Conservation (phyloP, 2,888 invertebrate species). For the Ophioninae sp. region DNA sequence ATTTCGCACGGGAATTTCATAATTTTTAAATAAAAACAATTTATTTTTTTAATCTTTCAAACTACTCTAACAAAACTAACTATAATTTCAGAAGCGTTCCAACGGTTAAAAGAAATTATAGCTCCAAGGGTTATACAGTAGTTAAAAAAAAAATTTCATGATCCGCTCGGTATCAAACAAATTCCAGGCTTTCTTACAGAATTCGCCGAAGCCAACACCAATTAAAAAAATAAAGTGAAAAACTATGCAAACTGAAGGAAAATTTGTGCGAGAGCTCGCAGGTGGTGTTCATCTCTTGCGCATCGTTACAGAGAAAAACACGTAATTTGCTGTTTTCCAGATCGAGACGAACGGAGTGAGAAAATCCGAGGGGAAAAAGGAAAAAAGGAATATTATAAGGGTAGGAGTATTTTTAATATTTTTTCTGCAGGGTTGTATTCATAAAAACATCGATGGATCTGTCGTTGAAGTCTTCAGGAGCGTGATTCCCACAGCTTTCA, state of each 20-base stretch:
- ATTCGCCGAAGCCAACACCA: background rate
- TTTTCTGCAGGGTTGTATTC: conserved; percentile 1
- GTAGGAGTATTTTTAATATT: background rate
- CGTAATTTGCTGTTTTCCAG: background rate
- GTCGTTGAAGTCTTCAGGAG: conserved; percentile 21
- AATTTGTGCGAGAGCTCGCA: conserved; percentile 34
- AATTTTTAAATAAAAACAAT: no score
- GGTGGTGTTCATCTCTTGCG: conserved; percentile 18
- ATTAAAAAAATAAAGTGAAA: background rate
- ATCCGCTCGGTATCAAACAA: background rate
- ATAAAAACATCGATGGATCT: conserved; percentile 2
- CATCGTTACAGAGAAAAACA: conserved; percentile 6
- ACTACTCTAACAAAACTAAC: no score
- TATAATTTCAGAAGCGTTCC: no score
- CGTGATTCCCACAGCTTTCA: conserved; percentile 15
- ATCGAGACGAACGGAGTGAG: background rate
- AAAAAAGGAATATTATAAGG: background rate
- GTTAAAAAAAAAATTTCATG: no score
- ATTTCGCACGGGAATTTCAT: no score
- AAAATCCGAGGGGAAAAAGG: background rate
- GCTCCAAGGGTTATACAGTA: no score
- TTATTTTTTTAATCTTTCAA: no score
- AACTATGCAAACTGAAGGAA: background rate
- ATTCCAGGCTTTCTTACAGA: background rate
- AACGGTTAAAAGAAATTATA: no score